Percentiles rank a stretch among this genome's conserved stretches.
Evolutionary conservation across 2,113 vertebrate genomes (phyloP).

Genomic region (Anarhynchus alexandrinus): DNA sequence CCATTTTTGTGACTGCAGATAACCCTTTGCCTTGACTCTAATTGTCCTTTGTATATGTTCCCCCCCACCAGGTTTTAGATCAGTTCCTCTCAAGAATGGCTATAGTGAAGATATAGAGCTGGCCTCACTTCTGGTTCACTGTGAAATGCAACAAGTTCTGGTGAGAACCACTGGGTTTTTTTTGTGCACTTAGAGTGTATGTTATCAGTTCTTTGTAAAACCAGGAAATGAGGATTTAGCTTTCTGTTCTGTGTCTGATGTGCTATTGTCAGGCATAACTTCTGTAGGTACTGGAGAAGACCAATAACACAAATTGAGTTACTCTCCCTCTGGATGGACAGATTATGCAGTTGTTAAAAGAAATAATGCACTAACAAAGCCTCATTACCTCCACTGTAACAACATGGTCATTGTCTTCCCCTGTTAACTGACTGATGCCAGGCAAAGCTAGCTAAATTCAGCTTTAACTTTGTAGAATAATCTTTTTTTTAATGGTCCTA

Average conservation of each 20-base stretch:
- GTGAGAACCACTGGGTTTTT: constrained; percentile 65
- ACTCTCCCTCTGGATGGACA: background rate
- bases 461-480: background rate
- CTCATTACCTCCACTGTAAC: background rate
- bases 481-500: background rate
- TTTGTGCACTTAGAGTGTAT: background rate
- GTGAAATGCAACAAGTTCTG: constrained; percentile 83
- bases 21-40: background rate
- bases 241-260: background rate
- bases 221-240: background rate
- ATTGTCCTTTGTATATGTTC: background rate
- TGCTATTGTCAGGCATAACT: background rate
- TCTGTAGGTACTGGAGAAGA: background rate
- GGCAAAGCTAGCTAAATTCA: background rate
- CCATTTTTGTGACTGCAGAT: background rate
- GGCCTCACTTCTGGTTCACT: constrained; percentile 89
- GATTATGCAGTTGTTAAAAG: background rate
- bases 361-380: background rate
- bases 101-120: constrained; percentile 90
- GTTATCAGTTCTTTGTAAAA: background rate
- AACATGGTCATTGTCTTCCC: background rate
- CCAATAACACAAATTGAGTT: background rate
- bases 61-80: constrained; percentile 82
- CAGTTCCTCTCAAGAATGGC: constrained; percentile 91
- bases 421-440: background rate